phyloP scores from a whole-genome alignment of 2,888 invertebrate genomes.

The Erebia aethiops region DNA sequence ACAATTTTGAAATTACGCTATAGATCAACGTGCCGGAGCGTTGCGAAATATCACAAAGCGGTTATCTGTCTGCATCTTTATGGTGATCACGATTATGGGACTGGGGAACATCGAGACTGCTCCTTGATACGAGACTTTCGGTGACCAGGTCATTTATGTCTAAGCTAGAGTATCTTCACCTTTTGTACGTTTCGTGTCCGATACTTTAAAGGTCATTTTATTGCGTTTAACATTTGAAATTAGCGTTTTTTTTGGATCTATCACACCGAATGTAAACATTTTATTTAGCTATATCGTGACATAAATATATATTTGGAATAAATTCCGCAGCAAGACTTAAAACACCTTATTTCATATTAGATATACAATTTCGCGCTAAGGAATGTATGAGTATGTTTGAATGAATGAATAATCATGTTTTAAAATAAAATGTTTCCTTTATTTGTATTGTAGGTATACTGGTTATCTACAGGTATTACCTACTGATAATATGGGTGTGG shows the following conservation, averaged over 20 bases:
- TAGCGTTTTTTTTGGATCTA: constrained; percentile 1
- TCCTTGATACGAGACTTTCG: constrained; percentile 49
- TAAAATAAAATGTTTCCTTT: constrained; percentile 55
- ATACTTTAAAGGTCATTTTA: constrained; percentile 57
- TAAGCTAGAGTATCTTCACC: constrained; percentile 65
- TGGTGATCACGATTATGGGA: neutral
- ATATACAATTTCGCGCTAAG: constrained; percentile 53
- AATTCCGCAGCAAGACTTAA: constrained; percentile 43
- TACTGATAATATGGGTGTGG: constrained; percentile 68
- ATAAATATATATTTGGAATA: constrained; percentile 6
- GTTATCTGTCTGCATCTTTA: neutral
- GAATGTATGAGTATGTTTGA: constrained; percentile 58
- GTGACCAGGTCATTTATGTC: constrained; percentile 58
- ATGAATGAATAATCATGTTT: constrained; percentile 62
- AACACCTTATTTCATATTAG: constrained; percentile 47
- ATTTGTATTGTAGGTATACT: constrained; percentile 59
- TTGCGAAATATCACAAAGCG: neutral
- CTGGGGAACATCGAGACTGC: constrained; percentile 3
- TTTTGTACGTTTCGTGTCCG: constrained; percentile 65
- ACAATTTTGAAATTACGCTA: too few relatives aligned
- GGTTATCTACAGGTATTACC: constrained; percentile 51
- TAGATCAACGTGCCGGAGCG: too few relatives aligned
- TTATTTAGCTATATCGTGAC: constrained; percentile 2
- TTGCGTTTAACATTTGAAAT: neutral
- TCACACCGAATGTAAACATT: neutral